Conservation (phyloP, 2,113 vertebrate genomes). For the Cryptoleucopteryx plumbea region DNA sequence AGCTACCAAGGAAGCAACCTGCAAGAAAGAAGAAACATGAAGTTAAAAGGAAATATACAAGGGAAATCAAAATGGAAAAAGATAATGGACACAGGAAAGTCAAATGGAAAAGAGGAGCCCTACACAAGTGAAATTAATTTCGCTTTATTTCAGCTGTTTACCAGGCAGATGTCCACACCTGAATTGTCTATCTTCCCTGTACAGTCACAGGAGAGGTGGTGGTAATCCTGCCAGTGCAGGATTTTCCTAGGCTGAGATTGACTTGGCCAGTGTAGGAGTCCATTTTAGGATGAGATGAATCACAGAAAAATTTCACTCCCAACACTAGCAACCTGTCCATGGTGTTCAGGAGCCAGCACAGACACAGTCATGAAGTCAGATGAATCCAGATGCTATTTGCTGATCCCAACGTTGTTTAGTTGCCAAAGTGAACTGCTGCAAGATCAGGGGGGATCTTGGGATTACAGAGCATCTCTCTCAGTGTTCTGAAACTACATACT, state of each 20-base stretch:
- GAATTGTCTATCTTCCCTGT: not conserved
- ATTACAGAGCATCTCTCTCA: not conserved
- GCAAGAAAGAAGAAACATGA: not conserved
- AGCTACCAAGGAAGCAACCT: not conserved
- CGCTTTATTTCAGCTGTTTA: not conserved
- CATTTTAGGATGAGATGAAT: not conserved
- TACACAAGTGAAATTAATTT: not conserved
- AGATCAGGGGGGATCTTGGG: not conserved
- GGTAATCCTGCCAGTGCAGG: not conserved
- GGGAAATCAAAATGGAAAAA: not conserved
- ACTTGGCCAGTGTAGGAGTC: too few relatives aligned
- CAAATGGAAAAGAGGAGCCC: not conserved
- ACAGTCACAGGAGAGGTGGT: not conserved
- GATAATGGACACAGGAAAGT: not conserved
- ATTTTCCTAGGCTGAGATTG: not conserved
- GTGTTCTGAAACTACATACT: not conserved
- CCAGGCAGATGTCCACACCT: not conserved
- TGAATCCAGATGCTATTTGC: not conserved
- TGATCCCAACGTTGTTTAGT: not conserved
- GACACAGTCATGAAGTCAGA: not conserved
- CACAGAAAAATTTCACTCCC: not conserved
- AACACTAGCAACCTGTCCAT: not conserved
- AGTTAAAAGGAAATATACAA: not conserved
- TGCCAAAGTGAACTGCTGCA: not conserved
- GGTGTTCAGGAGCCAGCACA: not conserved